phyloP scores from a whole-genome alignment of 2,888 invertebrate genomes.

The Norana najaformis region DNA sequence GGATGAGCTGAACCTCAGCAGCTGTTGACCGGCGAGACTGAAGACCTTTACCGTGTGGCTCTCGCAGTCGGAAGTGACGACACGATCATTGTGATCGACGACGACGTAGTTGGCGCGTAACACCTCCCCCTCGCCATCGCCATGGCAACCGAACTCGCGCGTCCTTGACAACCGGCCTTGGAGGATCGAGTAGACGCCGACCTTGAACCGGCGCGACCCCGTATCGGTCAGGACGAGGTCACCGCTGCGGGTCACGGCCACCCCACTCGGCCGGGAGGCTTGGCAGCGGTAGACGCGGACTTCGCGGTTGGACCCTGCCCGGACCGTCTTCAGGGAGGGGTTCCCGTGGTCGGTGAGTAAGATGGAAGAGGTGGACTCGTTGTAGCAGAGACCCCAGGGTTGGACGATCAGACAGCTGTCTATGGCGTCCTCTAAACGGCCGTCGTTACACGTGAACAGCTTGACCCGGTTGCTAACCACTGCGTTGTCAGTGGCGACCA shows the following conservation, averaged over 20 bases:
- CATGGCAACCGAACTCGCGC: constrained; percentile 35
- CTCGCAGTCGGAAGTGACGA: constrained; percentile 39
- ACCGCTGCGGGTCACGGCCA: constrained; percentile 34
- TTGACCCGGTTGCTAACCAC: constrained; percentile 26
- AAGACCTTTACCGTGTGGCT: constrained; percentile 37
- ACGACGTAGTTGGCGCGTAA: constrained; percentile 35
- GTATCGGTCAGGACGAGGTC: constrained; percentile 40
- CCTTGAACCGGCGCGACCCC: constrained; percentile 25
- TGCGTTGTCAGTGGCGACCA: constrained; percentile 34
- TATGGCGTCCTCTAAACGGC: not conserved
- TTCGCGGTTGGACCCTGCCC: not conserved
- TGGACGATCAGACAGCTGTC: constrained; percentile 21
- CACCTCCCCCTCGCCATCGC: constrained; percentile 35
- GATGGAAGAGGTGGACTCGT: constrained; percentile 5
- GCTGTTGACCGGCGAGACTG: constrained; percentile 33
- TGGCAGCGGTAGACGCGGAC: constrained; percentile 19
- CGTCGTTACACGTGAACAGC: not conserved
- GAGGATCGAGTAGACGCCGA: constrained; percentile 31
- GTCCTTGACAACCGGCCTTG: constrained; percentile 21
- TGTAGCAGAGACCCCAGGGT: constrained; percentile 30
- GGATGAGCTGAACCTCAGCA: constrained; percentile 35
- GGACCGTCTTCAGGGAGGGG: constrained; percentile 24
- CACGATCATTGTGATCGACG: constrained; percentile 39
- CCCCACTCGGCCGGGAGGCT: constrained; percentile 34
- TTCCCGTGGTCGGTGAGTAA: constrained; percentile 35